Evolutionary conservation across 2,113 vertebrate genomes (phyloP).

Genomic region (Lophotis ruficrista): DNA sequence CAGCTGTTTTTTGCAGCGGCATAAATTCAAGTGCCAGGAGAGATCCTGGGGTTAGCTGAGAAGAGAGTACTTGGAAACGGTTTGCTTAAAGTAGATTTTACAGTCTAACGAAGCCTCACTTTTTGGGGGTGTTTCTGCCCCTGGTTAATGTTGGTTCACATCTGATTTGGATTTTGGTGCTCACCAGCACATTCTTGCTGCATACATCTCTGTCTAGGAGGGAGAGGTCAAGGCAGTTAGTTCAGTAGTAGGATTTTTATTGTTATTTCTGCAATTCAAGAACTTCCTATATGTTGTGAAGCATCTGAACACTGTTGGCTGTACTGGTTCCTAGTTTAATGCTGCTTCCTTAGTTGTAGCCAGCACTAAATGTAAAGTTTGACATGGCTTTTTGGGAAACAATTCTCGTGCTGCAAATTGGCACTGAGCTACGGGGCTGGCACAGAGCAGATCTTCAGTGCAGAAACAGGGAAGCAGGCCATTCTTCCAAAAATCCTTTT

Average conservation of each 20-base stretch:
- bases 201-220: not conserved
- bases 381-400: not conserved
- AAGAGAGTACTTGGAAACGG: not conserved
- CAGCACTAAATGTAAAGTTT: not conserved
- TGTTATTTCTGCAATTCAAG: not conserved
- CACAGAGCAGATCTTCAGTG: not conserved
- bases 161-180: not conserved
- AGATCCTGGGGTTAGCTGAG: not conserved
- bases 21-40: not conserved
- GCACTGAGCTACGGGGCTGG: not conserved
- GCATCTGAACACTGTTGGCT: not conserved
- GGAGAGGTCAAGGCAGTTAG: not conserved
- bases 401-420: not conserved
- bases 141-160: not conserved
- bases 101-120: not conserved
- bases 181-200: not conserved
- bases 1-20: not conserved
- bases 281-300: not conserved
- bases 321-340: not conserved
- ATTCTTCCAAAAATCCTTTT: conserved; percentile 43
- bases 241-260: not conserved
- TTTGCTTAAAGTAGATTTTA: not conserved
- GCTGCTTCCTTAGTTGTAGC: not conserved
- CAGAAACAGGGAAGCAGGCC: not conserved
- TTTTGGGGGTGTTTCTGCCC: not conserved